These are phyloP conservation scores for Drosophila antonietae DNA, from an alignment of 2,888 invertebrate genomes.

Conservation along the genomic window DNA sequence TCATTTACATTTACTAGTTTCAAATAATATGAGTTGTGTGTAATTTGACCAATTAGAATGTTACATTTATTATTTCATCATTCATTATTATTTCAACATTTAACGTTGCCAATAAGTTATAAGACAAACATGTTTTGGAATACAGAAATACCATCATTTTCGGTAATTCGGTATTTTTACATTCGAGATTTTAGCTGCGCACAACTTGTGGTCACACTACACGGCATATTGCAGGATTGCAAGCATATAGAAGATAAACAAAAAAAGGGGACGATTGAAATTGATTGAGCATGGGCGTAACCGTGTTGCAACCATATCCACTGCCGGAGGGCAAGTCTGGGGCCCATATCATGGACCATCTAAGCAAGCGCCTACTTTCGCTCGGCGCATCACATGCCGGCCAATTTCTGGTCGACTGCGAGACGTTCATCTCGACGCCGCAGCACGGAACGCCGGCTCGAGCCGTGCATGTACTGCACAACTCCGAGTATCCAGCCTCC, in stretches of 20 bases:
- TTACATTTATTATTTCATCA: neutral
- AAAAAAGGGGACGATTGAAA: neutral
- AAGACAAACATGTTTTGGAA: neutral
- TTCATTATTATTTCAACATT: neutral
- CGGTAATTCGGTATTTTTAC: neutral
- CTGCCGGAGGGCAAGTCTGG: conserved; percentile 96
- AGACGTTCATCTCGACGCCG: conserved; percentile 93
- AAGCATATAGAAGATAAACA: neutral
- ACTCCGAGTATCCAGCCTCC: conserved; percentile 97
- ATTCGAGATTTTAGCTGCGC: neutral
- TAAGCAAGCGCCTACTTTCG: conserved; percentile 93
- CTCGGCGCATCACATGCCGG: conserved; percentile 93
- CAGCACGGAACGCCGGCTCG: conserved; percentile 88
- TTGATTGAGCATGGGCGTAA: conserved; percentile 77
- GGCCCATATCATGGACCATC: conserved; percentile 93
- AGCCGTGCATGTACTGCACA: conserved; percentile 96
- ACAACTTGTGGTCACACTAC: conserved; percentile 3
- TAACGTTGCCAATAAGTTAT: neutral
- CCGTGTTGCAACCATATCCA: conserved; percentile 91
- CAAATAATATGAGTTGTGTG: neutral
- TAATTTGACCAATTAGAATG: neutral
- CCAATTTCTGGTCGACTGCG: conserved; percentile 97
- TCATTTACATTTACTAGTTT: neutral
- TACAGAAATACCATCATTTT: neutral
- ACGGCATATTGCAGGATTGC: neutral